Conservation (phyloP, 2,888 invertebrate species). For the Macropis europaea region DNA sequence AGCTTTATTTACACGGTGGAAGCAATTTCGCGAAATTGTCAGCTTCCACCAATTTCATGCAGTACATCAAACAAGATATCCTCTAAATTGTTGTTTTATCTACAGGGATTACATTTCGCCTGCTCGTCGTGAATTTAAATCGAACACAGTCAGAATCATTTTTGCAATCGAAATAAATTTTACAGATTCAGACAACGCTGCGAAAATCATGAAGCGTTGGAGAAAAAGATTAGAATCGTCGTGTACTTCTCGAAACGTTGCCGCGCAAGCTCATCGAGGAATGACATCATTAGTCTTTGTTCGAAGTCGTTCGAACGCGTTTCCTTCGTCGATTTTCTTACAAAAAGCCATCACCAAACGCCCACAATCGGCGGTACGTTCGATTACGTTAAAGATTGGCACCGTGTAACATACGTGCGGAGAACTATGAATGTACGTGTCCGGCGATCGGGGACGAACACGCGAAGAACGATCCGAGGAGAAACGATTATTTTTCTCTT, state of each 20-base stretch:
- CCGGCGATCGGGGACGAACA: slow-evolving; percentile 33
- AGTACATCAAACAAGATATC: too few species aligned
- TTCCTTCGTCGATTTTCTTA: slow-evolving; percentile 36
- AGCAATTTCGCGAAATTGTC: background rate
- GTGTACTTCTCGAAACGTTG: slow-evolving; percentile 52
- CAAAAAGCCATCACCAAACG: slow-evolving; percentile 59
- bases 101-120: too few species aligned
- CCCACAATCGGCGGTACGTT: slow-evolving; percentile 49
- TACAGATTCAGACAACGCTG: too few species aligned
- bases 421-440: slow-evolving; percentile 51
- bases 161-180: too few species aligned
- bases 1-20: background rate
- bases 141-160: too few species aligned
- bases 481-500: background rate
- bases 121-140: too few species aligned
- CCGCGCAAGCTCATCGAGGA: slow-evolving; percentile 67
- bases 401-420: slow-evolving; percentile 65
- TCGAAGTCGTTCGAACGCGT: slow-evolving; percentile 6
- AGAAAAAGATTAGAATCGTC: background rate
- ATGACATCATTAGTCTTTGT: slow-evolving; percentile 32
- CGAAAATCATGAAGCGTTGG: too few species aligned
- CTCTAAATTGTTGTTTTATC: too few species aligned
- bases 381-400: slow-evolving; percentile 68
- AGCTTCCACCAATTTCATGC: too few species aligned
- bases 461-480: slow-evolving; percentile 46